These are phyloP conservation scores for Axis porcinus DNA, from an alignment of 2,113 vertebrate genomes.

Conservation along the genomic window DNA sequence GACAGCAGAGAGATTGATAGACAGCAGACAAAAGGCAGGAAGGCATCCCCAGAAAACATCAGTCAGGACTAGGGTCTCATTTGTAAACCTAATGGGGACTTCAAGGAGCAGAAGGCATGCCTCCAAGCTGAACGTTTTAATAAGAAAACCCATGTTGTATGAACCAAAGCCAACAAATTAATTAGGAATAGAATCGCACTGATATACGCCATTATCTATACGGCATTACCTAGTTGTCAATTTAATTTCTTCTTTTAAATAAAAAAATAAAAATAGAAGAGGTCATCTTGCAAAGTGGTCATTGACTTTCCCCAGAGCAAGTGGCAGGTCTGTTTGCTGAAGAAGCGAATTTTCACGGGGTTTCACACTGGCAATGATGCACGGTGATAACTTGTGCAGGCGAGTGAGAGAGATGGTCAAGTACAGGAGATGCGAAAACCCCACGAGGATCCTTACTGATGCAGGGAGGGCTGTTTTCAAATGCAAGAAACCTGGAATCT, in stretches of 20 bases:
- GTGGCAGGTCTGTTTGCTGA: slow-evolving; percentile 28
- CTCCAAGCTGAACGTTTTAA: slow-evolving; percentile 27
- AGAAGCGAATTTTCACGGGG: slow-evolving; percentile 45
- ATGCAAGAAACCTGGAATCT: background rate
- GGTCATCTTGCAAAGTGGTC: slow-evolving; percentile 33
- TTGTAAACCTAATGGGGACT: slow-evolving; percentile 28
- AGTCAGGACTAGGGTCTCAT: background rate
- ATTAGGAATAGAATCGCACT: slow-evolving; percentile 58
- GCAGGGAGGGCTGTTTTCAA: background rate
- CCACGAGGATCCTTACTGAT: slow-evolving; percentile 6
- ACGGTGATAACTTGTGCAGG: slow-evolving; percentile 19
- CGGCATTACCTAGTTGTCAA: slow-evolving; percentile 43
- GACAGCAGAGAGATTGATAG: background rate
- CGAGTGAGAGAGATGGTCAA: slow-evolving; percentile 18
- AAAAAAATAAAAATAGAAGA: slow-evolving; percentile 30
- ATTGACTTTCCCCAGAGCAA: slow-evolving; percentile 49
- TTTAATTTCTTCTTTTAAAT: slow-evolving; percentile 43
- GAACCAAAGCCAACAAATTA: slow-evolving; percentile 58
- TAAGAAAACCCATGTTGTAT: slow-evolving; percentile 26
- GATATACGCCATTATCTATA: slow-evolving; percentile 32
- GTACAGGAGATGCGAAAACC: background rate
- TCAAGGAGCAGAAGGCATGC: slow-evolving; percentile 9
- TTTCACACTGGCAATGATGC: background rate
- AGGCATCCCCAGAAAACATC: background rate
- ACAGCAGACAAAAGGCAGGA: background rate